Conservation (phyloP, 2,888 invertebrate genomes). For the Cephalotes varians region DNA sequence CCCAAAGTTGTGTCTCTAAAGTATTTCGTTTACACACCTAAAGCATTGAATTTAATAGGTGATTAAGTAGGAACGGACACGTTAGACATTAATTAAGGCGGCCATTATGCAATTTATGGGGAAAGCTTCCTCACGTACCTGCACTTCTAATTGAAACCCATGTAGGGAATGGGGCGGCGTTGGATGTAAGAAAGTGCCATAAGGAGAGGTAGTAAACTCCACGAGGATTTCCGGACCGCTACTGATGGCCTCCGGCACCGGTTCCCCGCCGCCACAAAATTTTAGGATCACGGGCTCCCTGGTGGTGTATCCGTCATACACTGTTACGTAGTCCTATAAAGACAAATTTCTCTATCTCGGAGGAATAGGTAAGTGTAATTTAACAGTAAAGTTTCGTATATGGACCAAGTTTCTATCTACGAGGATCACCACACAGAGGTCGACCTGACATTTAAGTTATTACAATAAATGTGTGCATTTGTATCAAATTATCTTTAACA, state of each 20-base stretch:
- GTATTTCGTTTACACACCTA: neutral
- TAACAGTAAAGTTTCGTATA: neutral
- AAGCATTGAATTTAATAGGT: slow-evolving; percentile 14
- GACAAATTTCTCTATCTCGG: slow-evolving; percentile 32
- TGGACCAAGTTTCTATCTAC: neutral
- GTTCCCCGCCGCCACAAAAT: slow-evolving; percentile 96
- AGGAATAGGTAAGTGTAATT: neutral
- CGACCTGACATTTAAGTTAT: neutral
- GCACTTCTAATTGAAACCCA: slow-evolving; percentile 96
- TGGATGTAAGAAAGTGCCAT: slow-evolving; percentile 95
- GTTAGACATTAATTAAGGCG: slow-evolving; percentile 37
- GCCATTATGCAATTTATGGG: slow-evolving; percentile 53
- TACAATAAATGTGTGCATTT: neutral
- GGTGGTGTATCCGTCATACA: slow-evolving; percentile 95
- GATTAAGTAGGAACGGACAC: slow-evolving; percentile 23
- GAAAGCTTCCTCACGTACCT: slow-evolving; percentile 85
- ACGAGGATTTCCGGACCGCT: slow-evolving; percentile 95
- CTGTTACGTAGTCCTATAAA: slow-evolving; percentile 92
- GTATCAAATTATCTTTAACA: neutral
- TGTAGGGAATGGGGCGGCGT: slow-evolving; percentile 92
- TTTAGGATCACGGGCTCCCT: slow-evolving; percentile 95
- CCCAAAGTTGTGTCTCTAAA: neutral
- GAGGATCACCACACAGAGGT: neutral
- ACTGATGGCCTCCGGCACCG: slow-evolving; percentile 94
- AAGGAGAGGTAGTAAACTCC: slow-evolving; percentile 96